A percentile compares a stretch with the other conserved stretches of the same genome.
Conservation (phyloP, 2,888 invertebrate species). For the Furcula furcula region DNA sequence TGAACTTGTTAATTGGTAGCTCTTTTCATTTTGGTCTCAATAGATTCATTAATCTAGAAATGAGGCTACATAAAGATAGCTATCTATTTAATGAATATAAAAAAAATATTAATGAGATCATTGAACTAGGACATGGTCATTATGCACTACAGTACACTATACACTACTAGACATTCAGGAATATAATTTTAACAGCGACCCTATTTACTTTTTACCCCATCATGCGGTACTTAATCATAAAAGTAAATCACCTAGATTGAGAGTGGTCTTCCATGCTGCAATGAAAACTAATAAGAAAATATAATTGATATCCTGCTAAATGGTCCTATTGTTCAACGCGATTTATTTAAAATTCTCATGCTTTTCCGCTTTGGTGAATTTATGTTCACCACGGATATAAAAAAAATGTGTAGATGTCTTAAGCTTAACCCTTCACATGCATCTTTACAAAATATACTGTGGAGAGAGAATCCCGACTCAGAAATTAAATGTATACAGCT, state of each 20-base stretch:
- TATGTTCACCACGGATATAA: not conserved
- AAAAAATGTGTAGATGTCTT: not conserved
- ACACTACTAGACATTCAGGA: not conserved
- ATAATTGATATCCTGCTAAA: not conserved
- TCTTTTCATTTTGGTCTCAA: too few relatives aligned
- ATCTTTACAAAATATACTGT: not conserved
- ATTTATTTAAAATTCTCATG: not conserved
- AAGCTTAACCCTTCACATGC: not conserved
- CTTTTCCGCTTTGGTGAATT: not conserved
- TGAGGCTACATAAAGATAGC: too few relatives aligned
- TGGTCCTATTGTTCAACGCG: not conserved
- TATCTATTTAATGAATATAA: too few relatives aligned
- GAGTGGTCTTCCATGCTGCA: slow-evolving; percentile 2
- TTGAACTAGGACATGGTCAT: not conserved
- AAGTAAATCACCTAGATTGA: not conserved
- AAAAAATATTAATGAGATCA: not conserved
- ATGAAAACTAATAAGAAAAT: not conserved
- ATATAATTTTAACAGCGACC: not conserved
- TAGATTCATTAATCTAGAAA: too few relatives aligned
- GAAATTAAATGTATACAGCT: not conserved
- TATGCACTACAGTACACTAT: too few relatives aligned
- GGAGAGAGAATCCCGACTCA: not conserved
- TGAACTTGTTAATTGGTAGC: too few relatives aligned
- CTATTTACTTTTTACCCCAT: not conserved
- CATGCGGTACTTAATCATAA: not conserved